These are phyloP conservation scores for Anarsia innoxiella DNA, from an alignment of 2,888 invertebrate species.

Conservation along the genomic window DNA sequence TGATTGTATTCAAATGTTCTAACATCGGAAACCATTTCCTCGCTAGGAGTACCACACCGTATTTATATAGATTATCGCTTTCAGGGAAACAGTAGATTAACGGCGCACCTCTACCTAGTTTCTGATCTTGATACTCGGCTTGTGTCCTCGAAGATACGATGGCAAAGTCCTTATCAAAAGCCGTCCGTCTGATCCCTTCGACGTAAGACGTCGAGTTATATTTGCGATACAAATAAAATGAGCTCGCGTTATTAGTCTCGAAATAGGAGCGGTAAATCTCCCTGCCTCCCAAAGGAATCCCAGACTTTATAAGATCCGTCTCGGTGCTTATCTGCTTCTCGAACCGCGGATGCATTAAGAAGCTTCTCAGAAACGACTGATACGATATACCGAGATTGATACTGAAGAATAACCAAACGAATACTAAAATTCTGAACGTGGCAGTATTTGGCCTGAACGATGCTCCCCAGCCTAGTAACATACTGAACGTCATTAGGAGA, in stretches of 20 bases:
- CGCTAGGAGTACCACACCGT: slow-evolving; percentile 62
- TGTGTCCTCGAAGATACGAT: slow-evolving; percentile 62
- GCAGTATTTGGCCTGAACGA: slow-evolving; percentile 52
- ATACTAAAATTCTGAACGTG: slow-evolving; percentile 59
- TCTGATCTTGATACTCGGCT: slow-evolving; percentile 61
- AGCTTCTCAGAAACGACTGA: slow-evolving; percentile 68
- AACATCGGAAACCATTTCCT: slow-evolving; percentile 67
- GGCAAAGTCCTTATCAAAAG: slow-evolving; percentile 56
- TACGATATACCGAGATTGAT: slow-evolving; percentile 68
- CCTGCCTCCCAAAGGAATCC: slow-evolving; percentile 62
- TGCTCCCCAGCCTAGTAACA: slow-evolving; percentile 65
- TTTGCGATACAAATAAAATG: slow-evolving; percentile 66
- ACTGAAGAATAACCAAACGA: slow-evolving; percentile 65
- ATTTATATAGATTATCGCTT: slow-evolving; percentile 63
- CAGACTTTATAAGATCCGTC: slow-evolving; percentile 57
- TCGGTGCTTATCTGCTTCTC: slow-evolving; percentile 67
- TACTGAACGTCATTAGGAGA: slow-evolving; percentile 59
- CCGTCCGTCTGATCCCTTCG: slow-evolving; percentile 54
- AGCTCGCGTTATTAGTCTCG: slow-evolving; percentile 62
- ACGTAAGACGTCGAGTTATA: slow-evolving; percentile 58
- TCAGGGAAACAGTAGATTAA: slow-evolving; percentile 65
- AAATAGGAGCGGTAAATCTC: slow-evolving; percentile 69
- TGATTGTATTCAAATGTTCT: slow-evolving; percentile 57
- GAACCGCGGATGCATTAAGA: slow-evolving; percentile 69
- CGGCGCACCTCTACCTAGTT: slow-evolving; percentile 55